Percentiles rank a stretch among this genome's conserved stretches.
Conservation (phyloP, 2,113 vertebrate genomes). For the Hippocampus mohnikei region DNA sequence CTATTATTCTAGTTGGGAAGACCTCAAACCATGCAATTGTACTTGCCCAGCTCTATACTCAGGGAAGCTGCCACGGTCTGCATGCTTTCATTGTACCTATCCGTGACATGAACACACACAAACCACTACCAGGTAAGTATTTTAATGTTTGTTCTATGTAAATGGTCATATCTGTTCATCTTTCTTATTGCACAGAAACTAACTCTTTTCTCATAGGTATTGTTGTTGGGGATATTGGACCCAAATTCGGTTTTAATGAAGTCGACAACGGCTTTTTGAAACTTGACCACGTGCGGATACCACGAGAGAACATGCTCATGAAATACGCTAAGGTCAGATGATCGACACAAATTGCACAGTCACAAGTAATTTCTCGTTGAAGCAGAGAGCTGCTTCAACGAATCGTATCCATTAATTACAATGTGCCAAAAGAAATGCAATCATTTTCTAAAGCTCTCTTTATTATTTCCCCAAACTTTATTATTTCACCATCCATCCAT, state of each 20-base stretch:
- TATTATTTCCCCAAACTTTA: neutral
- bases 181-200: neutral
- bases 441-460: neutral
- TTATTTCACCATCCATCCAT: too few relatives aligned
- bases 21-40: slow-evolving; percentile 93
- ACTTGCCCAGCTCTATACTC: slow-evolving; percentile 91
- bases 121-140: slow-evolving; percentile 86
- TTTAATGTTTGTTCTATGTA: neutral
- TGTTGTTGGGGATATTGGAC: slow-evolving; percentile 92
- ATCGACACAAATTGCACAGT: neutral
- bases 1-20: slow-evolving; percentile 85
- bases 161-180: neutral
- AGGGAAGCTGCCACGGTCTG: slow-evolving; percentile 83
- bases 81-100: slow-evolving; percentile 93
- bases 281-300: slow-evolving; percentile 90
- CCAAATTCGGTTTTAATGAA: slow-evolving; percentile 94
- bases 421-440: neutral
- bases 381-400: neutral
- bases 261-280: slow-evolving; percentile 96
- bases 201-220: slow-evolving; percentile 73
- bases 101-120: slow-evolving; percentile 83
- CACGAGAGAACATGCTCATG: slow-evolving; percentile 97
- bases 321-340: slow-evolving; percentile 86
- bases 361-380: neutral
- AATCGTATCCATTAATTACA: neutral